These are phyloP conservation scores for Erannis defoliaria DNA, from an alignment of 2,888 invertebrate species.

Conservation along the genomic window DNA sequence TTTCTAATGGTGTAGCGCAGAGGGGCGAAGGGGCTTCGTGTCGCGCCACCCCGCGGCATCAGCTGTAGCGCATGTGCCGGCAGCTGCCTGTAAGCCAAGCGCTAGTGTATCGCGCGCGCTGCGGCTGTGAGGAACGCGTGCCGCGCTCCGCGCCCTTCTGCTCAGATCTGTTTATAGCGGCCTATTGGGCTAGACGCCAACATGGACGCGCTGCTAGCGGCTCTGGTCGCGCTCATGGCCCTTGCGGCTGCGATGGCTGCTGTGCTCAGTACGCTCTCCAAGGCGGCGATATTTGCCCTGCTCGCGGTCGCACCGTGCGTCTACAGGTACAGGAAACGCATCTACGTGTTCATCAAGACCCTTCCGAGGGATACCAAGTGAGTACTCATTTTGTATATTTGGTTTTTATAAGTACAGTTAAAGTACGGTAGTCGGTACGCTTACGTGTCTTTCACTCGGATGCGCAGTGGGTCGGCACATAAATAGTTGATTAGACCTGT, in stretches of 20 bases:
- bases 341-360: slow-evolving; percentile 89
- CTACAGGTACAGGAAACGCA: slow-evolving; percentile 84
- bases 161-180: slow-evolving; percentile 56
- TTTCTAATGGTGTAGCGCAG: slow-evolving; percentile 22
- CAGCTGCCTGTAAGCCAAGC: slow-evolving; percentile 68
- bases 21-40: slow-evolving; percentile 19
- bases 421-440: slow-evolving; percentile 2
- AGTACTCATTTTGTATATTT: slow-evolving; percentile 65
- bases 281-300: slow-evolving; percentile 91
- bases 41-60: slow-evolving; percentile 37
- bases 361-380: slow-evolving; percentile 89
- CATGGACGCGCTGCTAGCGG: slow-evolving; percentile 84
- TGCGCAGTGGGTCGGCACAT: slow-evolving; percentile 16
- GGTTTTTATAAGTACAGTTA: slow-evolving; percentile 5
- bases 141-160: slow-evolving; percentile 48
- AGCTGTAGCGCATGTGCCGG: slow-evolving; percentile 48
- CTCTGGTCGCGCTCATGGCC: slow-evolving; percentile 83
- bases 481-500: slow-evolving; percentile 3
- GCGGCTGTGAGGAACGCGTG: slow-evolving; percentile 49
- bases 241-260: slow-evolving; percentile 85
- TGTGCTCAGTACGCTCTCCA: slow-evolving; percentile 87
- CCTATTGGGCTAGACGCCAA: slow-evolving; percentile 80
- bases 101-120: slow-evolving; percentile 58
- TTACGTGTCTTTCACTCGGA: slow-evolving; percentile 10
- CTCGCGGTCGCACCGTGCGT: slow-evolving; percentile 84